phyloP scores from a whole-genome alignment of 2,888 invertebrate genomes.

The Volucella zonaria region DNA sequence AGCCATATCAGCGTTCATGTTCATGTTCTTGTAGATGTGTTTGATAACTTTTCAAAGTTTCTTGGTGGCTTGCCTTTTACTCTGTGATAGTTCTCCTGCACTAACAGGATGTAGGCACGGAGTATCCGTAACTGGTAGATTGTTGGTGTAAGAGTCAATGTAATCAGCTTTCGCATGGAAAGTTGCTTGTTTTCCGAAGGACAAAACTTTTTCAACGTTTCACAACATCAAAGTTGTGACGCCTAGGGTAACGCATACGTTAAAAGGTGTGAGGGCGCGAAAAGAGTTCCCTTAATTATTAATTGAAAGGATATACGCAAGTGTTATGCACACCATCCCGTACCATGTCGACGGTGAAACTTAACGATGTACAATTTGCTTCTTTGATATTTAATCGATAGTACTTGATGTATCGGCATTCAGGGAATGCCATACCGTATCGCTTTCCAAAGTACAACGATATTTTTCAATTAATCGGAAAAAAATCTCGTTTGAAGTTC shows the following conservation, averaged over 20 bases:
- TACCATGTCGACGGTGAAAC: slow-evolving; percentile 50
- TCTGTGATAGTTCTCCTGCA: no score
- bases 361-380: slow-evolving; percentile 64
- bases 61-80: no score
- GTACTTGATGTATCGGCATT: slow-evolving; percentile 25
- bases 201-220: slow-evolving; percentile 40
- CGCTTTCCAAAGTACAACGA: slow-evolving; percentile 47
- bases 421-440: background rate
- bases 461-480: slow-evolving; percentile 59
- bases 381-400: slow-evolving; percentile 68
- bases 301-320: slow-evolving; percentile 70
- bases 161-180: background rate
- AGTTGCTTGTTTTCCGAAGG: slow-evolving; percentile 36
- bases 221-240: slow-evolving; percentile 36
- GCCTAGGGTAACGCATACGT: background rate
- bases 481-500: slow-evolving; percentile 53
- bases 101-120: no score
- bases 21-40: slow-evolving; percentile 14
- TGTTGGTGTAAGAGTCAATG: no score
- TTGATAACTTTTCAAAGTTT: background rate
- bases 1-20: background rate
- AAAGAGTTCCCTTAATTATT: slow-evolving; percentile 59
- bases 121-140: no score
- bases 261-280: background rate
- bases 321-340: slow-evolving; percentile 5